These are phyloP conservation scores for Eunapius fragilis DNA, from an alignment of 37 sponge, comb jelly and placozoan genomes.

Conservation along the genomic window DNA sequence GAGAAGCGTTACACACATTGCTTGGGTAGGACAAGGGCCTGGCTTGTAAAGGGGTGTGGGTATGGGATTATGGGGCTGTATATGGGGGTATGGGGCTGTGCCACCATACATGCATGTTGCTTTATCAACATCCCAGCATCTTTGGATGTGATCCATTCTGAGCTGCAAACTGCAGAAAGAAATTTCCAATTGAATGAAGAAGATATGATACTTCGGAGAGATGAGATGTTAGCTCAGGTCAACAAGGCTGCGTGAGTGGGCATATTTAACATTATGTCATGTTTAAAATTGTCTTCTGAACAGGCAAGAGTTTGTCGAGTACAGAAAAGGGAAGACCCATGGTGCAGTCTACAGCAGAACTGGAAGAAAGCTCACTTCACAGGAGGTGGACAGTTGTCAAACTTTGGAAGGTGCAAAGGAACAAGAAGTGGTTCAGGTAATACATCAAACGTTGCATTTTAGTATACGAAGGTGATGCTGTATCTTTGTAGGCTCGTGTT, in stretches of 20 bases:
- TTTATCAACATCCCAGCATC: too few relatives aligned
- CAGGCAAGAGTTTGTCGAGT: conserved; percentile 49
- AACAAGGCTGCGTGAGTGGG: conserved; percentile 51
- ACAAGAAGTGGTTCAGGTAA: conserved; percentile 66
- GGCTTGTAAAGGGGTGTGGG: not conserved
- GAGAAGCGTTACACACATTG: conserved; percentile 88
- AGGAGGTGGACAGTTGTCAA: conserved; percentile 74
- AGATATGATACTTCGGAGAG: conserved; percentile 54
- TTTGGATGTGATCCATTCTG: conserved; percentile 65
- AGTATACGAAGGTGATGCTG: not conserved
- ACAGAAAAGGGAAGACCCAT: conserved; percentile 31
- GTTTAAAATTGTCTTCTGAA: conserved; percentile 6
- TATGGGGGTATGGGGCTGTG: too few relatives aligned
- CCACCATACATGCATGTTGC: not conserved
- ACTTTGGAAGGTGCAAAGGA: conserved; percentile 80
- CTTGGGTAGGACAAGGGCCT: conserved; percentile 59
- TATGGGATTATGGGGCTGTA: too few relatives aligned
- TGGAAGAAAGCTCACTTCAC: conserved; percentile 59
- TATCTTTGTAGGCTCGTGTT: conserved; percentile 57
- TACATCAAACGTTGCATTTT: not conserved
- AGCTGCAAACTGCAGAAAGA: conserved; percentile 54
- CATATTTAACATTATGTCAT: too few relatives aligned
- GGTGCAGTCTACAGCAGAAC: conserved; percentile 73
- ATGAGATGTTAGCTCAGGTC: conserved; percentile 61
- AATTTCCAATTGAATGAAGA: conserved; percentile 20